Percentiles rank a stretch among this genome's conserved stretches.
These are phyloP conservation scores for Syrphus vitripennis DNA, from an alignment of 2,888 invertebrate genomes.

Conservation along the genomic window DNA sequence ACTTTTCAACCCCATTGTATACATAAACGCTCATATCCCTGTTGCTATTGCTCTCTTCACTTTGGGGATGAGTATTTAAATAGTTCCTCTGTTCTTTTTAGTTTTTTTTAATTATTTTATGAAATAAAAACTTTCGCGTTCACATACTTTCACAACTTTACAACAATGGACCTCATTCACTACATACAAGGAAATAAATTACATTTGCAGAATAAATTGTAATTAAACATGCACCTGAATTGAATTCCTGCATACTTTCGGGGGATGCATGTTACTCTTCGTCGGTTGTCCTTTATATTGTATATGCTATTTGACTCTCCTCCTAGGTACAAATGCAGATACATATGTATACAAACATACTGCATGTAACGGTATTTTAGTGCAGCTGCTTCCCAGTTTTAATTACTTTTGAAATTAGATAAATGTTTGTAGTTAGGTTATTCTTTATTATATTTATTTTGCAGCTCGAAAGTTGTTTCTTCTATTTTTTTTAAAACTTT, in stretches of 20 bases:
- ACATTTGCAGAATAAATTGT: slow-evolving; percentile 70
- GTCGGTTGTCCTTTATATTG: background rate
- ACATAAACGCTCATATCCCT: background rate
- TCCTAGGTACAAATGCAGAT: background rate
- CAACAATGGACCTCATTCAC: slow-evolving; percentile 58
- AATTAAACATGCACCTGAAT: slow-evolving; percentile 72
- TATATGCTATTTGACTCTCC: background rate
- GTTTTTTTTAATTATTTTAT: background rate
- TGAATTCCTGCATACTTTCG: slow-evolving; percentile 63
- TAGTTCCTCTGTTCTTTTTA: slow-evolving; percentile 24
- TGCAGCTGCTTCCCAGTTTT: slow-evolving; percentile 69
- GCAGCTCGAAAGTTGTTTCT: slow-evolving; percentile 38
- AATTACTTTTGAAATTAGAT: slow-evolving; percentile 71
- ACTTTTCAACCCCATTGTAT: slow-evolving; percentile 58
- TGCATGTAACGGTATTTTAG: slow-evolving; percentile 50
- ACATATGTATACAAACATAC: background rate
- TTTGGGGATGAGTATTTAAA: slow-evolving; percentile 65
- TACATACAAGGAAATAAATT: slow-evolving; percentile 67
- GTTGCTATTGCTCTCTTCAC: slow-evolving; percentile 42
- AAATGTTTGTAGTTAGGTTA: slow-evolving; percentile 69
- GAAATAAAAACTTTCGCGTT: slow-evolving; percentile 45
- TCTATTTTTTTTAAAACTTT: background rate
- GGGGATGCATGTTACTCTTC: background rate
- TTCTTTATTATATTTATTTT: slow-evolving; percentile 63
- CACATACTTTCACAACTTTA: slow-evolving; percentile 54